Percentiles rank a stretch among this genome's conserved stretches.
Evolutionary conservation across 1,140 invertebrate genomes (phyloP).

Genomic region (Aphis craccivora): DNA sequence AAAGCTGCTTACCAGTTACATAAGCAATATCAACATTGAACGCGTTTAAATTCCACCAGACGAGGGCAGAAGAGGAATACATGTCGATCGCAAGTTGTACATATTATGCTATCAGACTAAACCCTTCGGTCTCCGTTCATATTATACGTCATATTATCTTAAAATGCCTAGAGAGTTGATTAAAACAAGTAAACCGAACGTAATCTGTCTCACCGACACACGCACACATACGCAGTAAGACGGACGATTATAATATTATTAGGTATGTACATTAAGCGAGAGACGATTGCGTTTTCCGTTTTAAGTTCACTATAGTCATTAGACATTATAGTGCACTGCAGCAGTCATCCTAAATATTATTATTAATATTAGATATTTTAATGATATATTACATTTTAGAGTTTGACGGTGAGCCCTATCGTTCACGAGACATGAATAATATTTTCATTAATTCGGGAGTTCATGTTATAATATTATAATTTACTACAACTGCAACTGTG

Average conservation of each 20-base stretch:
- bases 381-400: neutral
- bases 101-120: neutral
- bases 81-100: too few relatives aligned
- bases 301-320: neutral
- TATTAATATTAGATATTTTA: neutral
- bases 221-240: neutral
- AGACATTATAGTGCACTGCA: neutral
- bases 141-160: neutral
- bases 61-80: too few relatives aligned
- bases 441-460: too few relatives aligned
- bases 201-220: neutral
- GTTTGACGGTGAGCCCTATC: too few relatives aligned
- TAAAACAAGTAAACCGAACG: constrained; percentile 6
- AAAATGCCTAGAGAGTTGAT: neutral
- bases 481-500: too few relatives aligned
- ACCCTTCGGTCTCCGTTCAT: neutral
- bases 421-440: too few relatives aligned
- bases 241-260: neutral
- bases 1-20: neutral
- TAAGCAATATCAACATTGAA: neutral
- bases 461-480: too few relatives aligned
- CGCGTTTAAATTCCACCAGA: too few relatives aligned
- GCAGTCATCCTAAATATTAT: neutral
- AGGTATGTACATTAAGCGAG: neutral
- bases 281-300: neutral